A percentile compares a stretch with the other conserved stretches of the same genome.
phyloP scores from a whole-genome alignment of 1,140 invertebrate genomes.

The Dendroctonus ponderosae region DNA sequence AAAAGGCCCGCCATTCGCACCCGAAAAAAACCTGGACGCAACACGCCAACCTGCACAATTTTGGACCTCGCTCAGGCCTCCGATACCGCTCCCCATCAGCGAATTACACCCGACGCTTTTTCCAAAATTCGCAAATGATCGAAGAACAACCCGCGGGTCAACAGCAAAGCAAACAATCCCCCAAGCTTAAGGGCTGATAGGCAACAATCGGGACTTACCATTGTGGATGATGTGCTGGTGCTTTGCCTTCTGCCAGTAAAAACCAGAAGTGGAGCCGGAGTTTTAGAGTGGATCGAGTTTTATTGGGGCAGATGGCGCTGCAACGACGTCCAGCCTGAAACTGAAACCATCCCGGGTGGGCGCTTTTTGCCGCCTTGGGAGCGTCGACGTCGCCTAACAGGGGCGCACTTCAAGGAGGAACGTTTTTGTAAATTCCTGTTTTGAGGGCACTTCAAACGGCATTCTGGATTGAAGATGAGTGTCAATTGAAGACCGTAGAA shows the following conservation, averaged over 20 bases:
- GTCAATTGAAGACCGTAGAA: too few species aligned
- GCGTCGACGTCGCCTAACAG: constrained; percentile 23
- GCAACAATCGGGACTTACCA: constrained; percentile 58
- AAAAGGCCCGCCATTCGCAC: constrained; percentile 9
- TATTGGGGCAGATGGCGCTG: constrained; percentile 71
- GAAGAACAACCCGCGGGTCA: too few species aligned
- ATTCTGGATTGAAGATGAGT: too few species aligned
- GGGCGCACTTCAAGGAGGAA: not conserved
- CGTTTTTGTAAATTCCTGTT: too few species aligned
- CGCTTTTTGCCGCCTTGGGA: constrained; percentile 28
- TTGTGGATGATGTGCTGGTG: constrained; percentile 60
- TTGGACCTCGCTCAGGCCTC: constrained; percentile 5
- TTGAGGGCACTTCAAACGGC: too few species aligned
- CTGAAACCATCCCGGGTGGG: constrained; percentile 38
- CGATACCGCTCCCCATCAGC: not conserved
- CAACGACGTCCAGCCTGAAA: constrained; percentile 38
- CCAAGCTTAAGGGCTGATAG: too few species aligned
- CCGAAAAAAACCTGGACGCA: not conserved
- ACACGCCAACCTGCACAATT: constrained; percentile 11
- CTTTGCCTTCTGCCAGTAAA: constrained; percentile 57
- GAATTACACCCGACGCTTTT: too few species aligned
- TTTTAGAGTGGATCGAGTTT: constrained; percentile 63
- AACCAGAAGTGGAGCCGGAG: constrained; percentile 71
- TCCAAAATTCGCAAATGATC: too few species aligned
- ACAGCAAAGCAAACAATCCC: too few species aligned